A percentile compares a stretch with the other conserved stretches of the same genome.
Conservation (phyloP, 2,113 vertebrate species). For the Clarias batrachus region DNA sequence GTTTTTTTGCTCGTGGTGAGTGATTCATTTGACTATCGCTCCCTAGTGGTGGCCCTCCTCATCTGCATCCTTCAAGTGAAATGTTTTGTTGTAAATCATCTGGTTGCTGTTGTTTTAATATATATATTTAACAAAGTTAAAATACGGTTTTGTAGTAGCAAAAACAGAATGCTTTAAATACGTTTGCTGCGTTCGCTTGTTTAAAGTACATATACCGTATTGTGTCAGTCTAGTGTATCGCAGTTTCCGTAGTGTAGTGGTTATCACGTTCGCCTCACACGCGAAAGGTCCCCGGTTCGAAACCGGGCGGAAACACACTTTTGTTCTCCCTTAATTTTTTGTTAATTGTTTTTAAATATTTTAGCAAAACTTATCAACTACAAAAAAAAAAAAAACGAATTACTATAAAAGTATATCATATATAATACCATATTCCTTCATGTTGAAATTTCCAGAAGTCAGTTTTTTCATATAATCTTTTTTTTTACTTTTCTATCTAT, state of each 20-base stretch:
- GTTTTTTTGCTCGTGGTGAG: background rate
- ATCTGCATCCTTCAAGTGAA: background rate
- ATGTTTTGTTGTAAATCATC: background rate
- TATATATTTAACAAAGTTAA: too few species aligned
- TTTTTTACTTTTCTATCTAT: too few species aligned
- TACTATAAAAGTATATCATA: too few species aligned
- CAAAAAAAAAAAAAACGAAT: background rate
- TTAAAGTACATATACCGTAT: too few species aligned
- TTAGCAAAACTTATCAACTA: background rate
- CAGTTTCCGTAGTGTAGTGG: constrained; percentile 72
- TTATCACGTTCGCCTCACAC: constrained; percentile 67
- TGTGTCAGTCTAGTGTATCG: too few species aligned
- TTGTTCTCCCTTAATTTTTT: background rate
- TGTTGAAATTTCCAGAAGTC: background rate
- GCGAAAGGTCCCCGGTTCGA: constrained; percentile 71
- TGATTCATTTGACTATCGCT: background rate
- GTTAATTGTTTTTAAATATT: background rate
- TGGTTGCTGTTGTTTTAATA: background rate
- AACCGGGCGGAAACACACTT: constrained; percentile 67
- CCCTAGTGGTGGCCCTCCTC: background rate
- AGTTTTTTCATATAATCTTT: background rate
- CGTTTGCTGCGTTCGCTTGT: too few species aligned
- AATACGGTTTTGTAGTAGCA: too few species aligned
- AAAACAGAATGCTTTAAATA: too few species aligned
- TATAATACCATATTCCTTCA: background rate